Evolutionary conservation across 2,113 vertebrate species (phyloP).

Genomic region (Xiphophorus hellerii): DNA sequence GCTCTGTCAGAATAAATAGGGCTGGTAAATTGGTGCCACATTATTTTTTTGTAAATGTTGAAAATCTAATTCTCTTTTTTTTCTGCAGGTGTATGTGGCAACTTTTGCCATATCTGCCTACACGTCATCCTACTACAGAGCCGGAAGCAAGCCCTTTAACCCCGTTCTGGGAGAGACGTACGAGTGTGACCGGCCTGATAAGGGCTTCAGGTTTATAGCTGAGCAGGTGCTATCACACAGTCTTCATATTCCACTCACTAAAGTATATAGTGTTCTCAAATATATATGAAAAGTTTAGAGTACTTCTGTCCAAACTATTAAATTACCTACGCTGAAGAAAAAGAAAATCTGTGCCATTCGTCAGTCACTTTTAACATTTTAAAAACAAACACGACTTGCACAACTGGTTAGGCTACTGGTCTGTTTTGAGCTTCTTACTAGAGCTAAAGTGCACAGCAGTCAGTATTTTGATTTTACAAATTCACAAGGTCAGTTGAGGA

Average conservation of each 20-base stretch:
- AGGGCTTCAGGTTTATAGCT: constrained; percentile 90
- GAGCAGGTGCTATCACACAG: constrained; percentile 87
- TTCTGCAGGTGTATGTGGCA: constrained; percentile 89
- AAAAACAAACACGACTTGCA: too few species aligned
- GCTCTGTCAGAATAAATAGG: too few species aligned
- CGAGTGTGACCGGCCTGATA: constrained; percentile 91
- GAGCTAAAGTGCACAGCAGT: too few species aligned
- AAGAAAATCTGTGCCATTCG: too few species aligned
- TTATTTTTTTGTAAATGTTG: not conserved
- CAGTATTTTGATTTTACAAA: too few species aligned
- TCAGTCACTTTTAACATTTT: too few species aligned
- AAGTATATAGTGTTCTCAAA: not conserved
- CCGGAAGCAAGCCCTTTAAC: constrained; percentile 97
- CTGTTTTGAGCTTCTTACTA: too few species aligned
- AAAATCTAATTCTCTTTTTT: constrained; percentile 1
- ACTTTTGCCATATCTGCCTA: constrained; percentile 94
- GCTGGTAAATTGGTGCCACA: not conserved
- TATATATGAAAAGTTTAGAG: too few species aligned
- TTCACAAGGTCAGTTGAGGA: too few species aligned
- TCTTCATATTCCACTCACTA: not conserved
- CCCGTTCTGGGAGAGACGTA: constrained; percentile 96
- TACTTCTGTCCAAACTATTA: too few species aligned
- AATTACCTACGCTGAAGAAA: too few species aligned
- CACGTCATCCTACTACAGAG: constrained; percentile 89
- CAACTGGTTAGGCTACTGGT: too few species aligned